Percentiles rank a stretch among this genome's conserved stretches.
phyloP scores from a whole-genome alignment of 2,113 vertebrate species.

The Scomber japonicus region DNA sequence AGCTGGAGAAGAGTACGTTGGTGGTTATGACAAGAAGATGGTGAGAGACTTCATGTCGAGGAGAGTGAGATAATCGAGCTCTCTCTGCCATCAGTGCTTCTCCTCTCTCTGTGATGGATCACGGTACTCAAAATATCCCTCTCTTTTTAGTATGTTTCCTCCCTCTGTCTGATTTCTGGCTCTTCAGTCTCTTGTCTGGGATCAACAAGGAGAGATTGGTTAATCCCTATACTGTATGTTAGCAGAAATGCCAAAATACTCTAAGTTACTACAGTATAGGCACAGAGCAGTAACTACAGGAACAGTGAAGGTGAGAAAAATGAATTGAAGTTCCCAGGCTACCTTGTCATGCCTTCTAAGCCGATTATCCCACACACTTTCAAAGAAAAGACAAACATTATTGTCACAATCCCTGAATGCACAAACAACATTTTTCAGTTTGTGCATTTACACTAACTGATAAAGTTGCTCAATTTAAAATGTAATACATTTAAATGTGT shows the following conservation, averaged over 20 bases:
- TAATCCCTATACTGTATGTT: not conserved
- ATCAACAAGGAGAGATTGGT: not conserved
- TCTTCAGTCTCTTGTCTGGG: not conserved
- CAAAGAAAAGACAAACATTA: too few relatives aligned
- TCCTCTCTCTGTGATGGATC: constrained; percentile 3
- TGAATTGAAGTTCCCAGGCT: too few relatives aligned
- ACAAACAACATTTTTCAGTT: too few relatives aligned
- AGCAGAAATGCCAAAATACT: not conserved
- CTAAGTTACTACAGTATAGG: not conserved
- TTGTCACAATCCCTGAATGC: too few relatives aligned
- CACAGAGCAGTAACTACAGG: too few relatives aligned
- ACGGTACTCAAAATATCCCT: not conserved
- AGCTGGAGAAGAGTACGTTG: not conserved
- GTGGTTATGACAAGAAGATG: constrained; percentile 13
- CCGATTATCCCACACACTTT: too few relatives aligned
- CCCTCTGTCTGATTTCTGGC: not conserved
- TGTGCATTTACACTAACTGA: too few relatives aligned
- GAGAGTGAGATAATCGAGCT: constrained; percentile 13
- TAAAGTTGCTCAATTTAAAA: too few relatives aligned
- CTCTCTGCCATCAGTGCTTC: not conserved
- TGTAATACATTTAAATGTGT: too few relatives aligned
- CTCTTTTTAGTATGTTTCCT: not conserved
- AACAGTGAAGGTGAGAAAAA: too few relatives aligned
- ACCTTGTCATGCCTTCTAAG: too few relatives aligned
- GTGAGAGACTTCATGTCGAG: constrained; percentile 24